A percentile compares a stretch with the other conserved stretches of the same genome.
Evolutionary conservation across 2,888 invertebrate species (phyloP).

Genomic region (Macrosoma leucophasiata): DNA sequence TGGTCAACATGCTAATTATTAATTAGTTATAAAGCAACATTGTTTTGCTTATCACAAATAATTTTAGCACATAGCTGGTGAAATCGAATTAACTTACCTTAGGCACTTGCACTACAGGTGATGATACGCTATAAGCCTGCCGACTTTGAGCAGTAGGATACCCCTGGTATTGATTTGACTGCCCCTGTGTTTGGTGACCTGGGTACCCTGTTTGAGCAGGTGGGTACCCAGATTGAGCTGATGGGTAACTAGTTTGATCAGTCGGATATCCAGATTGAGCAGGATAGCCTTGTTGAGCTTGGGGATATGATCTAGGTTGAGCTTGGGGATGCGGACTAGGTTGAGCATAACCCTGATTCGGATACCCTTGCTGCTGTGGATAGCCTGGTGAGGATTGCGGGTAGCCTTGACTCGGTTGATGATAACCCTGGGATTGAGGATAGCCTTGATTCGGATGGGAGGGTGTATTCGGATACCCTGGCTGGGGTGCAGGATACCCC

Average conservation of each 20-base stretch:
- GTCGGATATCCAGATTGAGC: slow-evolving; percentile 30
- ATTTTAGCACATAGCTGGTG: slow-evolving; percentile 20
- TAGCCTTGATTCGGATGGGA: slow-evolving; percentile 42
- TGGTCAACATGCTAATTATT: slow-evolving; percentile 14
- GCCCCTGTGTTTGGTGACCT: slow-evolving; percentile 34
- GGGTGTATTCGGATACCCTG: slow-evolving; percentile 43
- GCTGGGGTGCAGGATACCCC: slow-evolving; percentile 56
- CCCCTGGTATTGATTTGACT: slow-evolving; percentile 46
- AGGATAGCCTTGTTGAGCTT: slow-evolving; percentile 36
- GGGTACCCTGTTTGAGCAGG: slow-evolving; percentile 28
- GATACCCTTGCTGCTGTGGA: slow-evolving; percentile 29
- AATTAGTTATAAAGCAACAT: slow-evolving; percentile 24
- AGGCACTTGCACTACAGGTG: slow-evolving; percentile 37
- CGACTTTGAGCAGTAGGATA: slow-evolving; percentile 42
- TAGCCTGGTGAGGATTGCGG: slow-evolving; percentile 30
- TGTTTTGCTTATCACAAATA: slow-evolving; percentile 57
- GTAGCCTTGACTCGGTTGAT: slow-evolving; percentile 31
- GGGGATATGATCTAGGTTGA: slow-evolving; percentile 32
- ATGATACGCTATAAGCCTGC: slow-evolving; percentile 41
- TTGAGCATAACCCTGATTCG: slow-evolving; percentile 24
- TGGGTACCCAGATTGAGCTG: slow-evolving; percentile 34
- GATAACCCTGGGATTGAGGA: slow-evolving; percentile 29
- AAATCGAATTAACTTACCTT: slow-evolving; percentile 48
- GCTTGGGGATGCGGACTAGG: slow-evolving; percentile 31
- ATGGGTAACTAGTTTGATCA: slow-evolving; percentile 28